phyloP scores from a whole-genome alignment of 2,888 invertebrate genomes.

The Lasioglossum calceatum region DNA sequence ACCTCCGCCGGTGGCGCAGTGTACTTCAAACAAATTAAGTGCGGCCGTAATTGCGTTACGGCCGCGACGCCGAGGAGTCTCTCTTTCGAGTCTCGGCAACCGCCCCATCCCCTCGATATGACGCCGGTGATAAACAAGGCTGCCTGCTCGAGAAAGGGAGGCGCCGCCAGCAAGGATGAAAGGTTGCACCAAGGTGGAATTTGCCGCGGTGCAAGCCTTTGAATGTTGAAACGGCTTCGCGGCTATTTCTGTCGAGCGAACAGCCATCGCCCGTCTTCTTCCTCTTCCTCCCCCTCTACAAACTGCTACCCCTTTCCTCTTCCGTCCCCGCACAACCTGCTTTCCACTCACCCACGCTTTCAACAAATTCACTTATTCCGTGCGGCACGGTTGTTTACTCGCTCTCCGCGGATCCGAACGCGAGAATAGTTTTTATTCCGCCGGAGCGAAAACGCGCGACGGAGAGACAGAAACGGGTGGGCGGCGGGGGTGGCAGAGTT shows the following conservation, averaged over 20 bases:
- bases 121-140: conserved; percentile 69
- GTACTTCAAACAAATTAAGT: conserved; percentile 84
- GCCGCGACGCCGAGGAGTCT: conserved; percentile 74
- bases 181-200: conserved; percentile 64
- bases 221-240: conserved; percentile 60
- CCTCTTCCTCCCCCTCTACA: background rate
- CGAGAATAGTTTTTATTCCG: conserved; percentile 25
- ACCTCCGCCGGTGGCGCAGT: conserved; percentile 78
- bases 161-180: conserved; percentile 60
- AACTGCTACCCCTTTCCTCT: background rate
- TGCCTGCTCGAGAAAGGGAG: conserved; percentile 59
- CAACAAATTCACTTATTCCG: conserved; percentile 33
- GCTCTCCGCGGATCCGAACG: conserved; percentile 18
- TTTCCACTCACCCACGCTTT: background rate
- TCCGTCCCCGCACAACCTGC: background rate
- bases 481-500: background rate
- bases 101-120: conserved; percentile 61
- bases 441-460: background rate
- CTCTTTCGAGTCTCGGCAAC: conserved; percentile 70
- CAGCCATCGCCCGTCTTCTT: conserved; percentile 6
- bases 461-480: background rate
- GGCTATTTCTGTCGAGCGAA: conserved; percentile 52
- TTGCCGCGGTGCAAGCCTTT: conserved; percentile 63
- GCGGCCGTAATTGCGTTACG: conserved; percentile 81
- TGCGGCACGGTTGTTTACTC: conserved; percentile 25